A percentile compares a stretch with the other conserved stretches of the same genome.
These are phyloP conservation scores for Drosophila sordidula DNA, from an alignment of 2,888 invertebrate species.

Conservation along the genomic window DNA sequence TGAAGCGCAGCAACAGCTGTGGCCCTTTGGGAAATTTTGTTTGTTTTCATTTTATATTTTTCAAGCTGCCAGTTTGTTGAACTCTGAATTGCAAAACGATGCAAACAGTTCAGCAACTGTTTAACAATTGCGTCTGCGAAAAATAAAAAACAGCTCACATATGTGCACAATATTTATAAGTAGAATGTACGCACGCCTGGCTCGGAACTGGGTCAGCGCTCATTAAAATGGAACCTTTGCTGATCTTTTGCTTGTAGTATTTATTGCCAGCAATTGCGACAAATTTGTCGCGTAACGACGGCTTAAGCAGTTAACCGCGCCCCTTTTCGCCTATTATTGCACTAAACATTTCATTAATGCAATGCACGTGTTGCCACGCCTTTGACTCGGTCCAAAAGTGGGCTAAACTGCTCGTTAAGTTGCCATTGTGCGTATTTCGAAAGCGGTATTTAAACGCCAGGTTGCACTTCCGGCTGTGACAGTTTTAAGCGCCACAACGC, in stretches of 20 bases:
- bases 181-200: constrained; percentile 13
- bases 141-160: constrained; percentile 9
- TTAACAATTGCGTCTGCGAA: constrained; percentile 4
- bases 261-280: constrained; percentile 45
- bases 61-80: constrained; percentile 63
- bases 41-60: constrained; percentile 20
- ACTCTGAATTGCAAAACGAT: constrained; percentile 46
- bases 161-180: constrained; percentile 9
- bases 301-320: constrained; percentile 44
- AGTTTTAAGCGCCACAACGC: constrained; percentile 64
- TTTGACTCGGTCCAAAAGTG: constrained; percentile 41
- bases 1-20: constrained; percentile 72
- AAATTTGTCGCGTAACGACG: constrained; percentile 52
- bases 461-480: constrained; percentile 78
- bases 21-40: constrained; percentile 58
- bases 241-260: constrained; percentile 43
- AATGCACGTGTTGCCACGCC: constrained; percentile 60
- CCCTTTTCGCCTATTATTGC: constrained; percentile 10
- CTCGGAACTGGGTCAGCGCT: constrained; percentile 63
- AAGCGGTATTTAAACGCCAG: constrained; percentile 66
- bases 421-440: constrained; percentile 58
- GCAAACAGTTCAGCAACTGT: constrained; percentile 3
- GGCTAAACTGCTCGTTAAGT: constrained; percentile 75
- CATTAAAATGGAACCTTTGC: constrained; percentile 63
- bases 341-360: constrained; percentile 60